Evolutionary conservation across 2,797 vertebrate species (phyloP).

Genomic region (Trichosurus vulpecula): DNA sequence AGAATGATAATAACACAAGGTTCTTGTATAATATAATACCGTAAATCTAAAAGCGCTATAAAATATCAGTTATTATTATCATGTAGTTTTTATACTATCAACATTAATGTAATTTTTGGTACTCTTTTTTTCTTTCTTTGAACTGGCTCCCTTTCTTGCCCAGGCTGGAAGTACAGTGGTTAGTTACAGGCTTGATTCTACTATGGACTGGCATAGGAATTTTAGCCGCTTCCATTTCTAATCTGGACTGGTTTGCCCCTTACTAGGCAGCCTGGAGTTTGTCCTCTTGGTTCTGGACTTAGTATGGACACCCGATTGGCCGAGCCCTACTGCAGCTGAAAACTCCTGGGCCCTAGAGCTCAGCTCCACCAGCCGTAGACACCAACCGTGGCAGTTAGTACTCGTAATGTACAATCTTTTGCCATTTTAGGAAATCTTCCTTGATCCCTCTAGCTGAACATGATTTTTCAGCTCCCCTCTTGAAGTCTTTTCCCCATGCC

Average conservation of each 20-base stretch:
- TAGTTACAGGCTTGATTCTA: not conserved
- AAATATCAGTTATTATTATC: not conserved
- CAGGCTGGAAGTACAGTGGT: not conserved
- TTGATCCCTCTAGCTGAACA: not conserved
- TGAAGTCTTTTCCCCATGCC: not conserved
- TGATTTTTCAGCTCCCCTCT: not conserved
- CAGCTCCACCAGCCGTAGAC: not conserved
- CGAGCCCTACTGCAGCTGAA: not conserved
- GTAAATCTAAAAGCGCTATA: not conserved
- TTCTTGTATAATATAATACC: not conserved
- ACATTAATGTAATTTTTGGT: not conserved
- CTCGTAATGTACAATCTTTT: not conserved
- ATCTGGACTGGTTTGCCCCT: not conserved
- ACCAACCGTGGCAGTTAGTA: not conserved
- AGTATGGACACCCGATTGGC: not conserved
- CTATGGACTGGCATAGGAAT: not conserved
- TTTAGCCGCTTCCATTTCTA: not conserved
- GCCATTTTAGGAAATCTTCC: not conserved
- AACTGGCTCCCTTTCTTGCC: not conserved
- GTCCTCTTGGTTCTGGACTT: not conserved
- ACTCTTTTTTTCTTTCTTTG: no score
- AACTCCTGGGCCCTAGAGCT: not conserved
- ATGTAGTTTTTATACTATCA: not conserved
- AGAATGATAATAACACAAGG: not conserved
- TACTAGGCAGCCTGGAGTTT: not conserved